Conservation (phyloP, 2,888 invertebrate species). For the Asteroscopus sphinx region DNA sequence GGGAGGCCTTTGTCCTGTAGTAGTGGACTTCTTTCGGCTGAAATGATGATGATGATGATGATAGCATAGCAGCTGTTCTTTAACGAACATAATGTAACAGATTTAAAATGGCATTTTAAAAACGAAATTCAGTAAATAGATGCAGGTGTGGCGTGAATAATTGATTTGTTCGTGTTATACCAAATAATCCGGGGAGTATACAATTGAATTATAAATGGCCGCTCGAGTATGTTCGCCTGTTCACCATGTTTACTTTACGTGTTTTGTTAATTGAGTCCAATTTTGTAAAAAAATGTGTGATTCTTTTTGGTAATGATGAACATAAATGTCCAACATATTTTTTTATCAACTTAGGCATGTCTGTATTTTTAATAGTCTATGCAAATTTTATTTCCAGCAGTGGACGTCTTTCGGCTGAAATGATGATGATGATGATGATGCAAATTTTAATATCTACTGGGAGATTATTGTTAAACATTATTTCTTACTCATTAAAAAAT, state of each 20-base stretch:
- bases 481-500: too few relatives aligned
- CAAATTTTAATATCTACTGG: too few relatives aligned
- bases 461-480: too few relatives aligned
- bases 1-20: too few relatives aligned
- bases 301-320: slow-evolving; percentile 16
- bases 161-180: slow-evolving; percentile 64
- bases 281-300: slow-evolving; percentile 41
- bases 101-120: slow-evolving; percentile 32
- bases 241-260: slow-evolving; percentile 51
- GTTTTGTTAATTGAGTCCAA: slow-evolving; percentile 51
- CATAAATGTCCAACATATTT: slow-evolving; percentile 6
- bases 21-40: too few relatives aligned
- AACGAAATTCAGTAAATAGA: slow-evolving; percentile 55
- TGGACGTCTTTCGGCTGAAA: too few relatives aligned
- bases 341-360: neutral
- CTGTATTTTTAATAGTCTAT: too few relatives aligned
- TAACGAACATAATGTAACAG: slow-evolving; percentile 5
- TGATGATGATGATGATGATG: too few relatives aligned
- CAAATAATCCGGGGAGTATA: slow-evolving; percentile 63
- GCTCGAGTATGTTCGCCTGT: slow-evolving; percentile 48
- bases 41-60: too few relatives aligned
- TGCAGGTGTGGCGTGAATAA: slow-evolving; percentile 64
- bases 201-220: slow-evolving; percentile 67
- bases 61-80: too few relatives aligned
- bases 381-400: too few relatives aligned